Evolutionary conservation across 2,113 vertebrate species (phyloP), one percentile per base, ranked within the genome.

Genomic region (Dipodomys spectabilis): DNA sequence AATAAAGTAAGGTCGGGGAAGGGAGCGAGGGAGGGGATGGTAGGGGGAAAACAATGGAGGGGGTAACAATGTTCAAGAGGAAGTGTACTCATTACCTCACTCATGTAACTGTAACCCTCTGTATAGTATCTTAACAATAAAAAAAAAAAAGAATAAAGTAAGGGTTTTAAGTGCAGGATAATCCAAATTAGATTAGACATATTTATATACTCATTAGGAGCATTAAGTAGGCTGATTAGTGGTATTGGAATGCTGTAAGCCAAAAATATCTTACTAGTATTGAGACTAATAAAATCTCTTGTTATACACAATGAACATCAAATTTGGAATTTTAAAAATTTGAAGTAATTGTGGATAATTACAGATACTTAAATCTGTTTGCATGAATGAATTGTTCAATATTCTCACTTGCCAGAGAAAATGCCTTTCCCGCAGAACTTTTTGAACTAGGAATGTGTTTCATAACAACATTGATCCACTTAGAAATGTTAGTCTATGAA

Each of bases 261-360:
- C 87, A 96, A 94, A 96, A 95, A 82, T 95, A 88, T 60, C 75
- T 93, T 85, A 93, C 91, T 95, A 88, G 27, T 90, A 19, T 93
- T 82, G 53, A 94, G 78, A 88, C 75, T 94, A 81, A 90, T 92
- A 94, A 96, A 94, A 92, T 11, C 32, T 94, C 91, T 94, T 92
- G 20, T 86, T 95, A 96, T 11, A 19, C 60, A 85, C 71, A 96
- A 92, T 96, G 90, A 96, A 92, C 78, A 82, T 96, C 95, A 97
- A 94, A 93, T 89, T 95, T 94, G 94, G 84, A 87, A 91, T 92
- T 96, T 90, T 12, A 88, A 92, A 95, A 96, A 88, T 85, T 78
- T 94, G 32, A 91, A 95, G 73, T 96, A 94, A 95, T 96, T 96
- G 44, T 73, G 91, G 4, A 89, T 95, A 96, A 94, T 90, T 94